These are phyloP conservation scores for Proteles cristata DNA, from an alignment of 2,113 vertebrate genomes.

Conservation along the genomic window DNA sequence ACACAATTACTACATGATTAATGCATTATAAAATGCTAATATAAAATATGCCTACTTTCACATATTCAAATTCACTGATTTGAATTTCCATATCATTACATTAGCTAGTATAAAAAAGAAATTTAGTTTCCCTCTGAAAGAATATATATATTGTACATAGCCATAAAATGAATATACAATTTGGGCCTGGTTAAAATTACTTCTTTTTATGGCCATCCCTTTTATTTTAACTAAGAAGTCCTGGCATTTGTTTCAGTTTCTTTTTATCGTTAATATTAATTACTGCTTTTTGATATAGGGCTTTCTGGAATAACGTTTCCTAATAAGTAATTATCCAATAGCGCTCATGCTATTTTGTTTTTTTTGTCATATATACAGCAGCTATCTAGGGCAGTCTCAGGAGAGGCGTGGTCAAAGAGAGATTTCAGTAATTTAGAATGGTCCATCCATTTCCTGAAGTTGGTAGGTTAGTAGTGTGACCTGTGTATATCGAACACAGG, in stretches of 20 bases:
- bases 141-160: not conserved
- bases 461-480: not conserved
- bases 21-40: not conserved
- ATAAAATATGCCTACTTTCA: not conserved
- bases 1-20: not conserved
- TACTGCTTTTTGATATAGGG: not conserved
- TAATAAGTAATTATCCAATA: not conserved
- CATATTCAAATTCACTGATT: not conserved
- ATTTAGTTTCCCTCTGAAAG: not conserved
- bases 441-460: not conserved
- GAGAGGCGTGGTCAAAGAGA: not conserved
- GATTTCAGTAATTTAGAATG: not conserved
- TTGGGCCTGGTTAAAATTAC: not conserved
- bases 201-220: not conserved
- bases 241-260: not conserved
- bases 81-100: not conserved
- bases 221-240: not conserved
- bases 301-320: not conserved
- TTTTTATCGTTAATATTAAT: conserved; percentile 27
- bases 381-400: not conserved
- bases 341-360: not conserved
- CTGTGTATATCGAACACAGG: not conserved
- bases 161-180: not conserved
- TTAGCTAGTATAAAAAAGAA: not conserved
- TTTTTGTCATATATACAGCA: not conserved